These are phyloP conservation scores for Alouatta palliata DNA, from an alignment of 2,113 vertebrate genomes.

Conservation along the genomic window DNA sequence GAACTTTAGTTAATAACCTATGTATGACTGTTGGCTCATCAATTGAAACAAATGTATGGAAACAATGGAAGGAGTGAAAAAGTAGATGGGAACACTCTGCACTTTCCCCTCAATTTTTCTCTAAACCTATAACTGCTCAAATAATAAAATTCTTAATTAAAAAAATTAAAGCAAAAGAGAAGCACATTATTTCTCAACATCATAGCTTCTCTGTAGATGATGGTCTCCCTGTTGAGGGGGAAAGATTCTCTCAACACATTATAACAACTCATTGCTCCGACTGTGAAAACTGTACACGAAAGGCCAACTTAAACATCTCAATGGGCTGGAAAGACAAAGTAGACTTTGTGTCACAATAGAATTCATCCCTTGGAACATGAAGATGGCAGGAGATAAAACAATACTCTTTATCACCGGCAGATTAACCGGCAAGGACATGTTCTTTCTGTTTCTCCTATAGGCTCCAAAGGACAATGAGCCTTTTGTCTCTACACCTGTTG, in stretches of 20 bases:
- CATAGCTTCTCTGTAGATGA: not conserved
- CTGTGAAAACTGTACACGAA: not conserved
- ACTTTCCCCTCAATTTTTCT: not conserved
- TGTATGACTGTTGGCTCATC: not conserved
- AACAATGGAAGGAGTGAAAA: not conserved
- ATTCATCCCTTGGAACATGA: not conserved
- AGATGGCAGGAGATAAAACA: constrained; percentile 77
- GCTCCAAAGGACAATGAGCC: constrained; percentile 58
- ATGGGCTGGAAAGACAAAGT: constrained; percentile 61
- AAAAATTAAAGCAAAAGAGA: not conserved
- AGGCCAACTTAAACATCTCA: constrained; percentile 55
- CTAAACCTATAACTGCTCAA: not conserved
- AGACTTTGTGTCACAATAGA: constrained; percentile 66
- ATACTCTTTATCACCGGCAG: constrained; percentile 66
- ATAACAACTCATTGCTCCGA: not conserved
- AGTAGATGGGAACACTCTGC: not conserved
- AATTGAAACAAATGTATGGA: not conserved
- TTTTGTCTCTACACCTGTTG: constrained; percentile 71
- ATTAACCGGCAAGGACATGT: constrained; percentile 58
- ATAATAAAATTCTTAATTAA: not conserved
- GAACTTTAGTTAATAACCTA: not conserved
- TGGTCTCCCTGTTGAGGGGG: not conserved
- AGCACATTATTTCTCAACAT: not conserved
- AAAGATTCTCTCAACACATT: not conserved
- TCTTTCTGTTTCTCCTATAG: constrained; percentile 68